Percentiles rank a stretch among this genome's conserved stretches.
These are phyloP conservation scores for Plebejus anna DNA, from an alignment of 2,888 invertebrate species.

Conservation along the genomic window DNA sequence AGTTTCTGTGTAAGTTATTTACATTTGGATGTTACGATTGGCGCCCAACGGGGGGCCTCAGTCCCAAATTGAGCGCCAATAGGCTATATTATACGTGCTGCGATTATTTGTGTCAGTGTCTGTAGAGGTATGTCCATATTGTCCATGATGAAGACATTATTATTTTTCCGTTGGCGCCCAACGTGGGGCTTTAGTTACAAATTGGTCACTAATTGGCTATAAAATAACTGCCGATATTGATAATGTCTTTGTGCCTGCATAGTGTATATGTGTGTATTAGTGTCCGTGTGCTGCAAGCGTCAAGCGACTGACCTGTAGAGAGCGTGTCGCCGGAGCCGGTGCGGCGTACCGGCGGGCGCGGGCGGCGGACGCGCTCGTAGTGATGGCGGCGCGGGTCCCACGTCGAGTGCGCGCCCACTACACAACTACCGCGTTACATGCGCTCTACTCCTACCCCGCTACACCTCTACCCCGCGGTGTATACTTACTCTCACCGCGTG, in stretches of 20 bases:
- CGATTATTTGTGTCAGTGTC: too few species aligned
- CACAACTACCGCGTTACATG: slow-evolving; percentile 74
- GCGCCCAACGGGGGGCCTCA: not conserved
- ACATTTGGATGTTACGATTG: not conserved
- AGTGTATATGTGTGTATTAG: slow-evolving; percentile 4
- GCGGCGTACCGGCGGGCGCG: slow-evolving; percentile 80
- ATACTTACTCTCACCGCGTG: not conserved
- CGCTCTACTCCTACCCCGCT: slow-evolving; percentile 77
- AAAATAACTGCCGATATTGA: not conserved
- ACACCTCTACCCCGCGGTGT: slow-evolving; percentile 9
- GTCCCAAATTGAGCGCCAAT: not conserved
- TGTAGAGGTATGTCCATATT: too few species aligned
- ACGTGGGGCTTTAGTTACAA: not conserved
- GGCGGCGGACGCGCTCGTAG: slow-evolving; percentile 92
- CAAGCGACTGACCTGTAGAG: slow-evolving; percentile 71
- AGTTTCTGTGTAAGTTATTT: too few species aligned
- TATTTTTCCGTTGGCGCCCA: not conserved
- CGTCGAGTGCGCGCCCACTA: slow-evolving; percentile 83
- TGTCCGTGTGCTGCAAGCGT: slow-evolving; percentile 29
- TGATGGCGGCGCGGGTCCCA: slow-evolving; percentile 94
- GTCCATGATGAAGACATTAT: not conserved
- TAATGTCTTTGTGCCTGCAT: not conserved
- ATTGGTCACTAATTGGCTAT: not conserved
- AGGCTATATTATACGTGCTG: not conserved
- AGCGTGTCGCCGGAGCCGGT: slow-evolving; percentile 84